Percentiles rank a stretch among this genome's conserved stretches.
phyloP scores from a whole-genome alignment of 2,888 invertebrate species.

The Parasteatoda lunata region DNA sequence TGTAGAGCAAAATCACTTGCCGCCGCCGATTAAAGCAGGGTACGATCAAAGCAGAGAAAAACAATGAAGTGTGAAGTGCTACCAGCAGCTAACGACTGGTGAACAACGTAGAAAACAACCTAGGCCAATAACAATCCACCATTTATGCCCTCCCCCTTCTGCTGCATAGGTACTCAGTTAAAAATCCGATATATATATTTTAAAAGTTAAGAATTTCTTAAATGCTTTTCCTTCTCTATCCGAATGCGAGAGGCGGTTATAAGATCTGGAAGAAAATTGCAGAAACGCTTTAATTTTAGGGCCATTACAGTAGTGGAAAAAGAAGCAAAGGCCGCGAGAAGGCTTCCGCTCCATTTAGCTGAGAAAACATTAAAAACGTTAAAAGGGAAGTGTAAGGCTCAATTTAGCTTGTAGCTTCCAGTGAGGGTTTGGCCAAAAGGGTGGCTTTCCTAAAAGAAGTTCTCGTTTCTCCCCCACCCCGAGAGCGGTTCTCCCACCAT shows the following conservation, averaged over 20 bases:
- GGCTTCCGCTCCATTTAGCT: conserved; percentile 59
- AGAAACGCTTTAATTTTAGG: conserved; percentile 64
- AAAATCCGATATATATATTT: conserved; percentile 65
- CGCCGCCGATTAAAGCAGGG: conserved; percentile 54
- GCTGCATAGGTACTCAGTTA: conserved; percentile 49
- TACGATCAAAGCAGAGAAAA: conserved; percentile 61
- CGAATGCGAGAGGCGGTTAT: conserved; percentile 18
- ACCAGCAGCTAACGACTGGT: conserved; percentile 45
- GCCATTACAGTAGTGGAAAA: conserved; percentile 48
- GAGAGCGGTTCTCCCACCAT: conserved; percentile 26
- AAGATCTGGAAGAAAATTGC: conserved; percentile 48
- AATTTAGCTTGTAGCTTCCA: conserved; percentile 55
- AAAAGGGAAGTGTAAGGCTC: conserved; percentile 63
- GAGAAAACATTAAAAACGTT: conserved; percentile 67
- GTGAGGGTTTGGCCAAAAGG: conserved; percentile 12
- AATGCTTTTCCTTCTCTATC: conserved; percentile 29
- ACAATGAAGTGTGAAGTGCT: conserved; percentile 66
- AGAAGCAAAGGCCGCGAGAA: conserved; percentile 28
- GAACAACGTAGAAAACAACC: conserved; percentile 55
- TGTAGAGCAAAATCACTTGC: conserved; percentile 43
- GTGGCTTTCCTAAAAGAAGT: conserved; percentile 7
- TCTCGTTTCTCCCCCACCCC: neutral
- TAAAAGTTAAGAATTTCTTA: conserved; percentile 66
- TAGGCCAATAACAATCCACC: conserved; percentile 60
- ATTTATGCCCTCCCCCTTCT: conserved; percentile 15